Evolutionary conservation across 2,888 invertebrate genomes (phyloP).

Genomic region (Amphipoea lucens): DNA sequence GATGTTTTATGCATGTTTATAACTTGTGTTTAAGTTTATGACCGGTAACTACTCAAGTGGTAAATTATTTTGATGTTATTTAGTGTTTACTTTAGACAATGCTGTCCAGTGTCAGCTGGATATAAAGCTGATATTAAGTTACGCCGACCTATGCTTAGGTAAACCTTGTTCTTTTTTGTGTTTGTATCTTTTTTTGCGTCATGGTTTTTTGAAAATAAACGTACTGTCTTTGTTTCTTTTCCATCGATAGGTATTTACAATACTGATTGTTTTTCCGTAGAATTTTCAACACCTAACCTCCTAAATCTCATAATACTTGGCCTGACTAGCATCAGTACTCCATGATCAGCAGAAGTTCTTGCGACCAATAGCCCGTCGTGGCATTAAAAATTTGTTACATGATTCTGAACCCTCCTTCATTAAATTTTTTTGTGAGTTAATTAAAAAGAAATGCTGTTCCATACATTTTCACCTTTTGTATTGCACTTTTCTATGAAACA

Average conservation of each 20-base stretch:
- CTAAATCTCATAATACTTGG: too few relatives aligned
- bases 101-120: neutral
- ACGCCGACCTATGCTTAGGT: neutral
- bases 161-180: neutral
- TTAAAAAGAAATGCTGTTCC: neutral
- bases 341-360: too few relatives aligned
- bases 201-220: too few relatives aligned
- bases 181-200: too few relatives aligned
- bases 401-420: neutral
- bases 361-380: too few relatives aligned
- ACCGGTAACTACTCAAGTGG: conserved; percentile 4
- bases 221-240: too few relatives aligned
- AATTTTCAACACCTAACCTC: neutral
- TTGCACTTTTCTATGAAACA: too few relatives aligned
- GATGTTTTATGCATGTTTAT: conserved; percentile 47
- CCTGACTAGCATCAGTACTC: too few relatives aligned
- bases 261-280: neutral
- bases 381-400: too few relatives aligned
- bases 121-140: neutral
- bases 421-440: neutral
- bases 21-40: conserved; percentile 21
- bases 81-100: conserved; percentile 7
- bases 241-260: neutral
- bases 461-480: neutral
- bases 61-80: conserved; percentile 22